These are phyloP conservation scores for Clepsis dumicolana DNA, from an alignment of 2,888 invertebrate genomes.

Conservation along the genomic window DNA sequence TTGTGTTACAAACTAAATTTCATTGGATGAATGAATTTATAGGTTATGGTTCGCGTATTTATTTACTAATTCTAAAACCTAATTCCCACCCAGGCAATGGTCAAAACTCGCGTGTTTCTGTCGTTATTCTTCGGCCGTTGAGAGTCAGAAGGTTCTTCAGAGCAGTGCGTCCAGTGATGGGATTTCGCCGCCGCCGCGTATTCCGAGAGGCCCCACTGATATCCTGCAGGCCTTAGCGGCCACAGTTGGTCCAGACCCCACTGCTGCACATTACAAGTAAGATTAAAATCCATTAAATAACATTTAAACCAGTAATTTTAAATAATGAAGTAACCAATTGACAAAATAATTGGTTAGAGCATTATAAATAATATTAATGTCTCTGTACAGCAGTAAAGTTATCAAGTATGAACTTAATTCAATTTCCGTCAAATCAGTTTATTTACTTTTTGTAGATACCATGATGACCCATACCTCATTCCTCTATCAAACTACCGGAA, in stretches of 20 bases:
- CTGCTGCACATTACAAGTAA: conserved; percentile 94
- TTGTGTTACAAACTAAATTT: conserved; percentile 24
- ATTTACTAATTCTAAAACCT: conserved; percentile 17
- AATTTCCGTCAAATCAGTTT: too few species aligned
- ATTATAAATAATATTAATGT: too few species aligned
- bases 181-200: conserved; percentile 88
- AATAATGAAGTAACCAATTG: too few species aligned
- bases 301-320: too few species aligned
- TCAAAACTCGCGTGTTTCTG: conserved; percentile 67
- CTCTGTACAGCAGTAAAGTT: too few species aligned
- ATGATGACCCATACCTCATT: conserved; percentile 96
- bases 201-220: conserved; percentile 92
- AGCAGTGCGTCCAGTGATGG: conserved; percentile 69
- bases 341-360: too few species aligned
- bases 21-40: not conserved
- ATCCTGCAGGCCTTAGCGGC: conserved; percentile 92
- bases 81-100: conserved; percentile 68
- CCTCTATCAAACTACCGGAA: conserved; percentile 90
- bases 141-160: conserved; percentile 75
- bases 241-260: conserved; percentile 92
- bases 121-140: conserved; percentile 68
- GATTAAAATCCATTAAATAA: not conserved
- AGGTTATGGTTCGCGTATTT: conserved; percentile 30
- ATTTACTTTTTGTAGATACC: conserved; percentile 83
- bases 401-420: too few species aligned